Evolutionary conservation across 2,888 invertebrate species (phyloP).

Genomic region (Philhelius pedissequus): DNA sequence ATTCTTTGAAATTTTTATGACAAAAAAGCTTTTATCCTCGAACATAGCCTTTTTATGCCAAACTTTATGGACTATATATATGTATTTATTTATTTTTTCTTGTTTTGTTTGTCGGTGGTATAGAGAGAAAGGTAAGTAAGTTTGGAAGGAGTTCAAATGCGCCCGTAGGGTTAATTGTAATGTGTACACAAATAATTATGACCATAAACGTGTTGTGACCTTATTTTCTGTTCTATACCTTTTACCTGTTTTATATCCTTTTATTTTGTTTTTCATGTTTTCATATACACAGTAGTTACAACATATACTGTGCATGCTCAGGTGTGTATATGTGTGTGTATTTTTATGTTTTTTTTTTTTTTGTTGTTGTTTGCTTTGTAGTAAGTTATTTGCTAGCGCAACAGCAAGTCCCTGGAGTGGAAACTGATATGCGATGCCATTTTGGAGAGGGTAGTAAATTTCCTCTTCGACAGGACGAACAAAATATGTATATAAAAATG

Average conservation of each 20-base stretch:
- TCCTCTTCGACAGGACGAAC: conserved; percentile 31
- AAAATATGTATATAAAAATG: not conserved
- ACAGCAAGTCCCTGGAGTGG: conserved; percentile 27
- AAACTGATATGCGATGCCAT: conserved; percentile 52
- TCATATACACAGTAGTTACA: no score
- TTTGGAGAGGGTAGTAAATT: conserved; percentile 41
- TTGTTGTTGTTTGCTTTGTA: not conserved
- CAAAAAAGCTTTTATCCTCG: conserved; percentile 64
- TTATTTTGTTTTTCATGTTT: not conserved
- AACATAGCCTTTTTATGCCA: conserved; percentile 62
- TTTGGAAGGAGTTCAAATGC: not conserved
- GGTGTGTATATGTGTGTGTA: not conserved
- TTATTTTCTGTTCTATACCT: conserved; percentile 40
- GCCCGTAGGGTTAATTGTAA: conserved; percentile 62
- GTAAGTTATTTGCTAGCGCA: conserved; percentile 9
- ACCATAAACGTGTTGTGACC: conserved; percentile 65
- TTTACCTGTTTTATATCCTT: conserved; percentile 4
- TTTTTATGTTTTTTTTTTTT: not conserved
- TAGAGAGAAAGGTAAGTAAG: not conserved
- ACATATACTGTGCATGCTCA: not conserved
- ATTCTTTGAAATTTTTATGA: conserved; percentile 66
- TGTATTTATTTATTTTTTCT: conserved; percentile 19
- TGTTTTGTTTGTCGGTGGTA: not conserved
- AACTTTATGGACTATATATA: conserved; percentile 37
- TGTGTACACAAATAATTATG: conserved; percentile 68